phyloP scores from a whole-genome alignment of 2,797 vertebrate genomes.

The Kryptolebias ocellatus region DNA sequence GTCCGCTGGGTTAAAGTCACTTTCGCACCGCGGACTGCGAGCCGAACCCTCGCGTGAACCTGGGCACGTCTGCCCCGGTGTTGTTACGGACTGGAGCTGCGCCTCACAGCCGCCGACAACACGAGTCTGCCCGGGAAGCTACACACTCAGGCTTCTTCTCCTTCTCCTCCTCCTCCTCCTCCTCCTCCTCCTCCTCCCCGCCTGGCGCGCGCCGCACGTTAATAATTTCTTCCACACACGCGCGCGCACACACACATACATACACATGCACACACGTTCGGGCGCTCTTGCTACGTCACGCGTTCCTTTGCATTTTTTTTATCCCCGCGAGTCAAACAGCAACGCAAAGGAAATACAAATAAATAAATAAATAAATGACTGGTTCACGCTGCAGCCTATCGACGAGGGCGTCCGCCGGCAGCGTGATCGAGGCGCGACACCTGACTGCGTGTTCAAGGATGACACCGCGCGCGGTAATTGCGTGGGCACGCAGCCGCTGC shows the following conservation, averaged over 20 bases:
- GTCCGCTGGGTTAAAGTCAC: constrained; percentile 2
- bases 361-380: not conserved
- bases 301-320: constrained; percentile 37
- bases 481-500: constrained; percentile 65
- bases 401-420: constrained; percentile 65
- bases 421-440: constrained; percentile 81
- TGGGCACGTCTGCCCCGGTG: constrained; percentile 3
- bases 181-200: constrained; percentile 24
- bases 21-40: constrained; percentile 1
- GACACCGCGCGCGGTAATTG: constrained; percentile 70
- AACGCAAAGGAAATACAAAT: constrained; percentile 7
- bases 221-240: constrained; percentile 70
- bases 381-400: constrained; percentile 7
- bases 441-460: constrained; percentile 83
- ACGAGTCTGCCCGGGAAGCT: not conserved
- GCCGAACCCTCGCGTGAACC: not conserved
- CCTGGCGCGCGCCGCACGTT: constrained; percentile 49
- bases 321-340: constrained; percentile 25
- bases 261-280: constrained; percentile 8
- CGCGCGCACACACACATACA: constrained; percentile 39
- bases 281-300: constrained; percentile 60
- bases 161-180: constrained; percentile 13
- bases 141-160: too few relatives aligned
- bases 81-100: constrained; percentile 11
- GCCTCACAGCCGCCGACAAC: constrained; percentile 7